Evolutionary conservation across 1,140 invertebrate species (phyloP), one percentile per base, ranked within the genome.

Genomic region (Stratiolaelaps scimitus): DNA sequence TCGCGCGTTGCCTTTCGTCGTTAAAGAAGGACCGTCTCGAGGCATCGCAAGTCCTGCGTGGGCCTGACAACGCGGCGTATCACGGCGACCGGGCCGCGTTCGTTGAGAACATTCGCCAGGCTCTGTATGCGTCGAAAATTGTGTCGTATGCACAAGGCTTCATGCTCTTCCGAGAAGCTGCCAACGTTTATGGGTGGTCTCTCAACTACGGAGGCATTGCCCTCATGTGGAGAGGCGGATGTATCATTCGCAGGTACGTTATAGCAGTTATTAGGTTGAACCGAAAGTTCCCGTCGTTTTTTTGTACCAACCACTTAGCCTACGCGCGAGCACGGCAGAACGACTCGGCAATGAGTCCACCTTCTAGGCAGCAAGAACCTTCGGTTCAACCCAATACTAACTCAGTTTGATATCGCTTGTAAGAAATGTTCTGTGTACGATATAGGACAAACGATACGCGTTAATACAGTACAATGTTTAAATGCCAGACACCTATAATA

Each of bases 121-220:
- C 95, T 2, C 77, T 99, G 1, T 99, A 97, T 75, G 92, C 93
- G 2, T 91, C 92, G 43, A 99, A 99, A 78, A 94, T 99, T 69
- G 90, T 98, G 47, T 98, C 92, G 0, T 99, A 99, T 73, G 90
- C 96, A 0, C 96, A 99, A 81, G 96, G 96, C 0, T 99, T 98
- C 73, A 99, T 99, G 96, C 78, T 98, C 60, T 80, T 99, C 70
- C 80, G 89, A 53, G 92, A 98, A 77, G 93, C 94, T 28, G 92
- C 92, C 0, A 85, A 86, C 71, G 80, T 86, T 67, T 85, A 92
- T 71, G 83, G 84, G 0, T 99, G 95, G 96, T 86, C 92, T 66
- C 79, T 99, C 17, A 98, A 99, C 77, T 95, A 97, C 73, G 95
- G 95, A 60, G 89, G 88, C 43, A 97, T 99, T 72, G 95, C 96